These are phyloP conservation scores for Atherinosoma microstoma DNA, from an alignment of 2,797 vertebrate genomes.

Conservation along the genomic window DNA sequence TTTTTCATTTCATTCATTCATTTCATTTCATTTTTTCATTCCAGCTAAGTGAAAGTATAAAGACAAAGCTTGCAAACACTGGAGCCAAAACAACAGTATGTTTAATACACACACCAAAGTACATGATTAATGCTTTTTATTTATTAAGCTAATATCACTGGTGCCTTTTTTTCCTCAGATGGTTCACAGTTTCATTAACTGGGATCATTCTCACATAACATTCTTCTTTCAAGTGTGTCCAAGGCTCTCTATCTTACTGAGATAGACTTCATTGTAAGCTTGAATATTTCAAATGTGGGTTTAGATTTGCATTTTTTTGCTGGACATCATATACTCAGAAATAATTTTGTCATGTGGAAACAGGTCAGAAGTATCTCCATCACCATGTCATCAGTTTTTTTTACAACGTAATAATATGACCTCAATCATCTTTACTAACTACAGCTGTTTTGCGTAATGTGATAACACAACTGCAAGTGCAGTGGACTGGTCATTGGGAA, in stretches of 20 bases:
- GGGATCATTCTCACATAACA: constrained; percentile 6
- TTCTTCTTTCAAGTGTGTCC: neutral
- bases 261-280: neutral
- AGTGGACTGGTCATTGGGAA: neutral
- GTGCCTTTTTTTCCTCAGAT: neutral
- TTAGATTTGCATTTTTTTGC: neutral
- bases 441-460: neutral
- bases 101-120: neutral
- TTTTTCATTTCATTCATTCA: neutral
- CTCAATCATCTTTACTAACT: too few species aligned
- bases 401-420: too few species aligned
- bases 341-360: too few species aligned
- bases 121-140: neutral
- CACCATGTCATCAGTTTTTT: too few species aligned
- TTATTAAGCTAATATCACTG: neutral
- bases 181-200: neutral
- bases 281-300: neutral
- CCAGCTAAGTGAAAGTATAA: neutral
- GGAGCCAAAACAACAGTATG: neutral
- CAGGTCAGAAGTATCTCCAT: too few species aligned
- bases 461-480: too few species aligned
- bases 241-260: neutral
- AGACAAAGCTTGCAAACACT: constrained; percentile 10
- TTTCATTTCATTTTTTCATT: constrained; percentile 4
- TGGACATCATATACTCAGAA: neutral